Base-by-base conservation (phyloP, 37 sponge, comb jelly and placozoan species). In the Ephydatia muelleri region DNA sequence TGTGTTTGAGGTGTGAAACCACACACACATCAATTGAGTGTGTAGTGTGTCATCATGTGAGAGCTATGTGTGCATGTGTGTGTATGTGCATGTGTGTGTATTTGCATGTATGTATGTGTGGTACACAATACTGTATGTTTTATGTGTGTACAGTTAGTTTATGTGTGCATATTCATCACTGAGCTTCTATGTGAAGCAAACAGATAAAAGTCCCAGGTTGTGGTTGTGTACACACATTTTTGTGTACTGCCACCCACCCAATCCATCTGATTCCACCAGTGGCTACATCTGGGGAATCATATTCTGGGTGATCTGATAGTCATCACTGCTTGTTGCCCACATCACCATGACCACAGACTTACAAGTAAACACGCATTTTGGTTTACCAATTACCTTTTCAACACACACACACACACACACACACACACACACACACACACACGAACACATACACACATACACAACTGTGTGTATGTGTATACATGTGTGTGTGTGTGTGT, bases 331-430 rank as follows among this genome's bases (percentile, higher is more conserved):
- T 72, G 28, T n/a, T n/a, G n/a, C 29, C 13, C 28, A 14, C 74
- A 14, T 72, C 74, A 72, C 31, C 29, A 19, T 72, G 29, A 14
- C 28, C 14, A n/a, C 25, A 13, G 25, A 14, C 25, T 14, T 25
- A 14, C 25, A 19, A 72, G 13, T 29, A 22, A 27, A 28, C 16
- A 13, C 16, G 25, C 23, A 72, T 29, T 29, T 14, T 22, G 19
- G 13, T 16, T n/a, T n/a, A n/a, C n/a, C n/a, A n/a, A 14, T 65
- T 68, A 68, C 3, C n/a, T 68, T 8, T 11, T 12, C 38, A 49
- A 49, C 64, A 49, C 79, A 78, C 64, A 78, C 49, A 40, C 64
- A 40, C 12, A 48, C 79, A 78, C 49, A 78, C 79, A 78, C 79
- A 78, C 49, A 40, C 66, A 65, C 66, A 65, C 66, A 65, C 66